These are phyloP conservation scores for Platorchestia sp. DNA, from an alignment of 1,140 invertebrate species.

Conservation along the genomic window DNA sequence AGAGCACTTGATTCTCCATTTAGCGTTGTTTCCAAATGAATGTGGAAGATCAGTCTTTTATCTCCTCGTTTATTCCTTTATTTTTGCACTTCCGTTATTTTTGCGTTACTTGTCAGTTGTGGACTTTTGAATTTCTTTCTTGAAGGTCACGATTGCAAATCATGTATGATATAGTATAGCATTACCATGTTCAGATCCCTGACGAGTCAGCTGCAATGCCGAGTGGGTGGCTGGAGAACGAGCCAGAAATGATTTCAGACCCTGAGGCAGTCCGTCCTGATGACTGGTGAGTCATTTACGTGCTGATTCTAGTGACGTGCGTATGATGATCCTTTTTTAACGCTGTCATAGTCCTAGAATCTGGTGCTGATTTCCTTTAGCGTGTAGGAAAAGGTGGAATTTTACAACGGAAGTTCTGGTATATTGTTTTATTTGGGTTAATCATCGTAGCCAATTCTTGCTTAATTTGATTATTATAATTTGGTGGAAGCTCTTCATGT, in stretches of 20 bases:
- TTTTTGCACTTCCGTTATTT: not conserved
- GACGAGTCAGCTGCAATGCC: conserved; percentile 92
- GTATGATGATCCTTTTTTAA: too few species aligned
- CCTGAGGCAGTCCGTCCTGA: conserved; percentile 87
- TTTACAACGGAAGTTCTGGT: too few species aligned
- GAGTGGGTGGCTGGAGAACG: conserved; percentile 94
- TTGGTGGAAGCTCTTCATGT: too few species aligned
- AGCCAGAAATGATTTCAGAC: conserved; percentile 89
- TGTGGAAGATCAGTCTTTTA: not conserved
- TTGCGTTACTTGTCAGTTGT: not conserved
- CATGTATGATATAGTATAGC: conserved; percentile 79
- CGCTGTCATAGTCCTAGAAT: not conserved
- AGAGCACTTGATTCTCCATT: too few species aligned
- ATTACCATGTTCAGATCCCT: conserved; percentile 77
- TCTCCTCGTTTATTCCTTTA: not conserved
- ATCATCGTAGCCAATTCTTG: too few species aligned
- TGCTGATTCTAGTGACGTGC: conserved; percentile 77
- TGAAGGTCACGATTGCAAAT: conserved; percentile 92
- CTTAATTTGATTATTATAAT: too few species aligned
- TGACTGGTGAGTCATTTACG: conserved; percentile 81
- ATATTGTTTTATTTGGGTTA: too few species aligned
- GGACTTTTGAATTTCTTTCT: not conserved
- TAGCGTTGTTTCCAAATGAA: not conserved
- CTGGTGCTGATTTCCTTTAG: not conserved
- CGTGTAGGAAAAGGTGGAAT: too few species aligned